Evolutionary conservation across 2,797 vertebrate genomes (phyloP).

Genomic region (Eulemur rubriventer): DNA sequence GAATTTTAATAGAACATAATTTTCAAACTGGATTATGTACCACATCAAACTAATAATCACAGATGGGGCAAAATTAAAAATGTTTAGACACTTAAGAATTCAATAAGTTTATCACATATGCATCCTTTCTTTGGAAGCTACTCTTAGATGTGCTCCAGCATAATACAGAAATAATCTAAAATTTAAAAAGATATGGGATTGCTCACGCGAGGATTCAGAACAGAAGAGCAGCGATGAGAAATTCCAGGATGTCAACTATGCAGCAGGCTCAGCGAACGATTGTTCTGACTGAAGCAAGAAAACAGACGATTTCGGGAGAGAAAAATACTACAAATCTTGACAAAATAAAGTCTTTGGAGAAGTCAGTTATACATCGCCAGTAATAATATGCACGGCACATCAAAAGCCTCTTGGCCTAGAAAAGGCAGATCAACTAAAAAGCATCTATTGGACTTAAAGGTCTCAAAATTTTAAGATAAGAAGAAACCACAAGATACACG

Average conservation of each 20-base stretch:
- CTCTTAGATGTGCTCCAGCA: neutral
- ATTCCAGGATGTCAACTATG: neutral
- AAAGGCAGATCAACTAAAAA: neutral
- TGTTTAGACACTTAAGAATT: neutral
- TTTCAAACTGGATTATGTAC: neutral
- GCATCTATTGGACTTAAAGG: neutral
- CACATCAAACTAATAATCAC: neutral
- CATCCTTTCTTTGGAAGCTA: neutral
- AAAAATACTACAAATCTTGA: neutral
- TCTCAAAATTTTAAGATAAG: neutral
- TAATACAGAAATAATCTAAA: neutral
- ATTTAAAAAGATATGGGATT: neutral
- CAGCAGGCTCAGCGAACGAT: neutral
- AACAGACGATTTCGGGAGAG: neutral
- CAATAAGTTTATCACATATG: neutral
- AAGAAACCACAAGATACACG: neutral
- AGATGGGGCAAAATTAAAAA: neutral
- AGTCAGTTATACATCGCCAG: neutral
- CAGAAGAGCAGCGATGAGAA: neutral
- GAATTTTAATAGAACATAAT: neutral
- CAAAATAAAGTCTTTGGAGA: neutral
- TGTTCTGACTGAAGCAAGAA: neutral
- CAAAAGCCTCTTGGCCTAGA: neutral
- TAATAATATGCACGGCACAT: neutral
- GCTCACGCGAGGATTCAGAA: neutral